Evolutionary conservation across 2,113 vertebrate genomes (phyloP).

Genomic region (Penelope pileata): DNA sequence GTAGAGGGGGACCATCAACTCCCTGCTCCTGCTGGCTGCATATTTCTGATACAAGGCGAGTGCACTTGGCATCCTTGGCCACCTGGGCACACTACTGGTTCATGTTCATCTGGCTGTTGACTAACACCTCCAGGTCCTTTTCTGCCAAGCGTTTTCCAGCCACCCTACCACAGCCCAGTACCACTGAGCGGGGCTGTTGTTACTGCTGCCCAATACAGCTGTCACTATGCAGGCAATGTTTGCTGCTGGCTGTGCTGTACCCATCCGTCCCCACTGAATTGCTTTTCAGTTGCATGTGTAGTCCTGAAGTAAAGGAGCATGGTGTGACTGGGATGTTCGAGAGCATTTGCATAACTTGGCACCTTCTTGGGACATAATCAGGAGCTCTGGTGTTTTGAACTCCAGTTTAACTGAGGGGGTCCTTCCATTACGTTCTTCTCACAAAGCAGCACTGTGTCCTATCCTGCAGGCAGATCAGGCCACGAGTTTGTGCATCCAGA

Average conservation of each 20-base stretch:
- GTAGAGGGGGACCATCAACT: not conserved
- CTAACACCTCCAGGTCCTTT: not conserved
- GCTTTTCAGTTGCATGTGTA: not conserved
- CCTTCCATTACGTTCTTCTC: not conserved
- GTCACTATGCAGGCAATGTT: fast-evolving
- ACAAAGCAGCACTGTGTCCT: not conserved
- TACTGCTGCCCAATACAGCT: no score
- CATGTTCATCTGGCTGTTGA: not conserved
- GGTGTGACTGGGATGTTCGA: not conserved
- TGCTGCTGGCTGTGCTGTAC: not conserved
- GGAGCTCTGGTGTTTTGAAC: not conserved
- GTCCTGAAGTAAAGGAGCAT: not conserved
- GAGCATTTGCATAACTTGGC: not conserved
- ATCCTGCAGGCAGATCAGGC: not conserved
- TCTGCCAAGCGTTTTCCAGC: not conserved
- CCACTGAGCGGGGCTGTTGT: not conserved
- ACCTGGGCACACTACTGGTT: not conserved
- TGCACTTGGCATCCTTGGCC: not conserved
- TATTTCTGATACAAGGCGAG: not conserved
- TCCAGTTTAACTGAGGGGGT: not conserved
- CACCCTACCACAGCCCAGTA: not conserved
- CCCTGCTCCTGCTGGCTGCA: not conserved
- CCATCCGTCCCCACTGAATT: not conserved
- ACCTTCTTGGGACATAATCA: not conserved
- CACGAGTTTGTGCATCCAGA: not conserved